Evolutionary conservation across 2,113 vertebrate genomes (phyloP).

Genomic region (Fregata magnificens): DNA sequence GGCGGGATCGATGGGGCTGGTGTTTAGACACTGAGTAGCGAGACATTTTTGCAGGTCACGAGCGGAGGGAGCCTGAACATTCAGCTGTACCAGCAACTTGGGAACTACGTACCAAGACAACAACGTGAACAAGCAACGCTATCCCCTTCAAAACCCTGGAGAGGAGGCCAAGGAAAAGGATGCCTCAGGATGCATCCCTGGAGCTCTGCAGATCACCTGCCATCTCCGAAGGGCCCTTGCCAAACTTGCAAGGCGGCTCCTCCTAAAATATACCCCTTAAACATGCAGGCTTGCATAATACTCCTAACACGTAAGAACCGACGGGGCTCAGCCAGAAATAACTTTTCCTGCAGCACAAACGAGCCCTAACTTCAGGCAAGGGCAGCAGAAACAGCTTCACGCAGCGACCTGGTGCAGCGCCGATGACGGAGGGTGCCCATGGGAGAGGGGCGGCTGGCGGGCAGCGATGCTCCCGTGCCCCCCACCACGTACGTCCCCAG

Average conservation of each 20-base stretch:
- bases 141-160: neutral
- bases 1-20: fast-evolving
- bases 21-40: neutral
- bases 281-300: neutral
- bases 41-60: neutral
- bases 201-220: neutral
- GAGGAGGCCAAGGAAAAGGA: neutral
- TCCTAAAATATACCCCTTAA: neutral
- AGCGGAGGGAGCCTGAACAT: neutral
- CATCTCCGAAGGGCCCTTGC: neutral
- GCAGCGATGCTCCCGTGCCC: neutral
- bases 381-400: neutral
- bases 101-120: neutral
- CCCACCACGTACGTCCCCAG: fast-evolving
- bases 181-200: neutral
- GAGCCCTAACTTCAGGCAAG: neutral
- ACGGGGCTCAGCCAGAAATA: neutral
- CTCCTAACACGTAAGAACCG: neutral
- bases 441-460: neutral
- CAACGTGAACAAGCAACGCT: fast-evolving
- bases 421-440: fast-evolving
- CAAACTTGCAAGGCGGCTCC: neutral
- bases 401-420: neutral
- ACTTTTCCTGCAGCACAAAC: neutral
- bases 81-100: neutral